Evolutionary conservation across 2,888 invertebrate genomes (phyloP).

Genomic region (Parelbella ahira): DNA sequence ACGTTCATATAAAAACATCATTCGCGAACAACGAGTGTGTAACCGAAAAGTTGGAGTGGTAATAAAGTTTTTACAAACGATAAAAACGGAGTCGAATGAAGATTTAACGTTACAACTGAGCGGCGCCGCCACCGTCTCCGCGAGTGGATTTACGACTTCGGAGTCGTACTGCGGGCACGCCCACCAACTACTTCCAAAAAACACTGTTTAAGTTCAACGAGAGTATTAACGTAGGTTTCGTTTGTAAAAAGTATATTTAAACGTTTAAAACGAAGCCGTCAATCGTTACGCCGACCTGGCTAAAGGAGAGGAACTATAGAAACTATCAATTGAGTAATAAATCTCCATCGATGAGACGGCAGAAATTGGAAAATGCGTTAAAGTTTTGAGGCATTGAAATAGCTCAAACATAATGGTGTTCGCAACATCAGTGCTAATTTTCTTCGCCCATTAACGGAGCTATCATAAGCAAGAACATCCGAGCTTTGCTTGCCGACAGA

Average conservation of each 20-base stretch:
- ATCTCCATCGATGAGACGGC: conserved; percentile 33
- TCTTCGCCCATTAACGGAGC: conserved; percentile 55
- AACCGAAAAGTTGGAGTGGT: conserved; percentile 34
- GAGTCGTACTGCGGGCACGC: conserved; percentile 43
- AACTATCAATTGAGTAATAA: too few species aligned
- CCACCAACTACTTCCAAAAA: conserved; percentile 40
- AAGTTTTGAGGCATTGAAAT: conserved; percentile 50
- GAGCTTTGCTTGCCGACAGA: conserved; percentile 43
- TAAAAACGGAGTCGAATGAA: conserved; percentile 46
- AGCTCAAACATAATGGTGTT: conserved; percentile 55
- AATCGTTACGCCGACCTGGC: too few species aligned
- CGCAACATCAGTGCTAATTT: conserved; percentile 59
- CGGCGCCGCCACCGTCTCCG: conserved; percentile 44
- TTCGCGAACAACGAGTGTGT: conserved; percentile 24
- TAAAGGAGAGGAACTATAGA: too few species aligned
- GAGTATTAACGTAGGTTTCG: conserved; percentile 33
- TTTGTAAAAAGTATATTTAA: conserved; percentile 26
- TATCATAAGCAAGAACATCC: conserved; percentile 49
- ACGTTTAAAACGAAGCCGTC: too few species aligned
- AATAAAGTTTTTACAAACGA: conserved; percentile 46
- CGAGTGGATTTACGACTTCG: conserved; percentile 46
- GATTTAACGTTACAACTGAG: conserved; percentile 42
- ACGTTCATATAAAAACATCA: conserved; percentile 14
- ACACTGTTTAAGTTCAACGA: conserved; percentile 36
- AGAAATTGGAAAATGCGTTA: conserved; percentile 32